Conservation (phyloP, 2,113 vertebrate genomes). For the Steatornis caripensis region DNA sequence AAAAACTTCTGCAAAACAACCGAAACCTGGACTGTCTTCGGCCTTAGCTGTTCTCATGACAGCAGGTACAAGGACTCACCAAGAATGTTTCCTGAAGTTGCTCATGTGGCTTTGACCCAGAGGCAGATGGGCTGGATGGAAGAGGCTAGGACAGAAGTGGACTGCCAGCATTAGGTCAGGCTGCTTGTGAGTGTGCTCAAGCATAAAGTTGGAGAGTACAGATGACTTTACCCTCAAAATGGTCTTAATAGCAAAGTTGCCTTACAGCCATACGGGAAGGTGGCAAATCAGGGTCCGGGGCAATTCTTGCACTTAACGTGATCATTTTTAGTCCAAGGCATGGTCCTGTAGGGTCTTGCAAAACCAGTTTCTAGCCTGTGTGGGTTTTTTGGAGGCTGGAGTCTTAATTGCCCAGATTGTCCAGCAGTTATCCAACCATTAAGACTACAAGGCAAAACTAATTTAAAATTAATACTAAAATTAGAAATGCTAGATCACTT, state of each 20-base stretch:
- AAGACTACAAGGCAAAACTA: neutral
- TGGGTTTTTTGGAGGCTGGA: neutral
- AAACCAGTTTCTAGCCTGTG: neutral
- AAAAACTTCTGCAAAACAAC: neutral
- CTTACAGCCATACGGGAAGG: fast-evolving
- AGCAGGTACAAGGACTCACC: neutral
- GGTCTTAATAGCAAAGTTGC: neutral
- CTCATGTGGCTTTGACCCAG: fast-evolving
- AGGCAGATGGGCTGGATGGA: neutral
- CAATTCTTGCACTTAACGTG: neutral
- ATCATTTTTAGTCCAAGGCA: neutral
- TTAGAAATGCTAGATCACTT: neutral
- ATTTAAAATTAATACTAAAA: neutral
- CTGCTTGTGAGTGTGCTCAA: neutral
- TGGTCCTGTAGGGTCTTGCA: neutral
- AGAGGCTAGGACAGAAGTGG: fast-evolving
- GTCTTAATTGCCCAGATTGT: neutral
- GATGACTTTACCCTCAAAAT: neutral
- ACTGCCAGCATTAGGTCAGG: neutral
- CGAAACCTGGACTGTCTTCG: neutral
- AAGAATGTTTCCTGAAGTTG: neutral
- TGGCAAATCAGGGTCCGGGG: neutral
- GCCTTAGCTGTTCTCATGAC: neutral
- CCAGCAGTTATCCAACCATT: neutral
- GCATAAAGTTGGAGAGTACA: neutral